phyloP scores from a whole-genome alignment of 2,113 vertebrate species.

The Chaetodon auriga region DNA sequence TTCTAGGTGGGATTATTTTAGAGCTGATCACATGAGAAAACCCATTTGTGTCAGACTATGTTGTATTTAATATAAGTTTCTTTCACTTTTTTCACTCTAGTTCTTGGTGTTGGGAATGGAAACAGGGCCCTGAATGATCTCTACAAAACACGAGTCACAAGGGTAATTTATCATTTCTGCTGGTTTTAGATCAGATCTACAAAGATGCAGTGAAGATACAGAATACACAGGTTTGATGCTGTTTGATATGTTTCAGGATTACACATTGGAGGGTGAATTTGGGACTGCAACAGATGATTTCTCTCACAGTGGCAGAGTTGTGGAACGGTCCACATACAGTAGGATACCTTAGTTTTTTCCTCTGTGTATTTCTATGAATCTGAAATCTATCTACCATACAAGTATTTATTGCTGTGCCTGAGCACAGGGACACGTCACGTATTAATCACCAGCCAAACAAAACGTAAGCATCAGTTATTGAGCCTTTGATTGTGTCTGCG shows the following conservation, averaged over 20 bases:
- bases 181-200: background rate
- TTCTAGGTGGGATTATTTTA: constrained; percentile 85
- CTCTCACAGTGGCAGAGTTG: constrained; percentile 85
- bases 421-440: background rate
- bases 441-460: background rate
- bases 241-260: constrained; percentile 84
- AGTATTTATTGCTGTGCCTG: background rate
- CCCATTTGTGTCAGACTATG: background rate
- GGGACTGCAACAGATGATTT: constrained; percentile 93
- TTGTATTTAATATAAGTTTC: background rate
- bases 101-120: constrained; percentile 89
- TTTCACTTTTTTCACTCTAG: constrained; percentile 76
- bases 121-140: constrained; percentile 85
- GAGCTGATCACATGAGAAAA: background rate
- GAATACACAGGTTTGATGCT: background rate
- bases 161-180: constrained; percentile 80
- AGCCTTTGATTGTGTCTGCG: background rate
- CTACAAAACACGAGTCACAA: constrained; percentile 86
- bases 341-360: constrained; percentile 68
- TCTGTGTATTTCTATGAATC: background rate
- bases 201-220: background rate
- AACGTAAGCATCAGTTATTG: background rate
- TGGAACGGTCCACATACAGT: constrained; percentile 95
- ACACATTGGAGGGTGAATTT: constrained; percentile 90
- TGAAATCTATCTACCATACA: background rate